Conservation (phyloP, 1,140 invertebrate species). For the Philopotamus ludificatus region DNA sequence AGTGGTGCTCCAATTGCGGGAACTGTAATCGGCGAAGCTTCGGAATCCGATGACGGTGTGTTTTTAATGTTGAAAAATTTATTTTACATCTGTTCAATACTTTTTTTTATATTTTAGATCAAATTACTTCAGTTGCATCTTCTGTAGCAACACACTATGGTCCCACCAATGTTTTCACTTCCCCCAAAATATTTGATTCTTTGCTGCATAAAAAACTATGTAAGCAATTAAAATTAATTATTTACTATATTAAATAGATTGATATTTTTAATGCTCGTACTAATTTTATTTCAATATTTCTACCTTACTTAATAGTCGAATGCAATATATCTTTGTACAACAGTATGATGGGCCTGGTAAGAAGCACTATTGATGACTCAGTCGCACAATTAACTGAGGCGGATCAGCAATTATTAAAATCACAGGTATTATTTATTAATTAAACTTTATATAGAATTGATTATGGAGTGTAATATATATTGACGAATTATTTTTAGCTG, state of each 20-base stretch:
- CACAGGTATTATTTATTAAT: not conserved
- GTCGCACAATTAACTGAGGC: not conserved
- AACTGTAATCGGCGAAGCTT: not conserved
- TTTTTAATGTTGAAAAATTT: not conserved
- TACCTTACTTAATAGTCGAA: not conserved
- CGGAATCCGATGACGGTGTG: slow-evolving; percentile 7
- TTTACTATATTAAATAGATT: not conserved
- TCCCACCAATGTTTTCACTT: not conserved
- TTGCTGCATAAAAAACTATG: slow-evolving; percentile 10
- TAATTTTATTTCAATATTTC: not conserved
- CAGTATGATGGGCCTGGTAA: not conserved
- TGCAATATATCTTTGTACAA: not conserved
- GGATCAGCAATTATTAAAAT: slow-evolving; percentile 12
- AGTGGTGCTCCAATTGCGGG: not conserved
- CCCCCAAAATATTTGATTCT: not conserved
- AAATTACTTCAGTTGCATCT: not conserved
- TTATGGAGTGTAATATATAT: not conserved
- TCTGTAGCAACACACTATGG: not conserved
- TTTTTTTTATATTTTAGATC: slow-evolving; percentile 1
- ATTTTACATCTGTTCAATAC: not conserved
- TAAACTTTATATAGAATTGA: not conserved
- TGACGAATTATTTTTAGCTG: not conserved
- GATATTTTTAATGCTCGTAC: not conserved
- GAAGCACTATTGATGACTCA: not conserved
- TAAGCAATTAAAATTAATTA: no score